Conservation (phyloP, 2,888 invertebrate species). For the Drosophila atripex region DNA sequence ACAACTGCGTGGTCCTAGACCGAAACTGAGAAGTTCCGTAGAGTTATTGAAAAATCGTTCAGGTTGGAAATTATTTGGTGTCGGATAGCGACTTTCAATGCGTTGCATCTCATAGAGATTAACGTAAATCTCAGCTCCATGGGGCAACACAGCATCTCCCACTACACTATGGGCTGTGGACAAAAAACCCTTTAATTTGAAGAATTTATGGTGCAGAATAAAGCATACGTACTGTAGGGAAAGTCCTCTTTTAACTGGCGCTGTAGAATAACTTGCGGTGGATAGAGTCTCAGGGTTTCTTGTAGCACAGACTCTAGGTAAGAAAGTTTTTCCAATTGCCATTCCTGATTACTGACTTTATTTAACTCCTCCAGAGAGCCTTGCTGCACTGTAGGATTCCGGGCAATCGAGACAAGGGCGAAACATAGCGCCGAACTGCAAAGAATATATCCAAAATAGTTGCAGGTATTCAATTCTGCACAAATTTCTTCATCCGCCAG, state of each 20-base stretch:
- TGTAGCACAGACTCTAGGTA: conserved; percentile 84
- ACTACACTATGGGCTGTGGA: conserved; percentile 55
- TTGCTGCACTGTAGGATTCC: conserved; percentile 66
- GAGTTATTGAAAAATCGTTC: conserved; percentile 54
- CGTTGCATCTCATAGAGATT: conserved; percentile 61
- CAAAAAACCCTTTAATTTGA: neutral
- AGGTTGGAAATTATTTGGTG: conserved; percentile 49
- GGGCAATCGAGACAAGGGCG: conserved; percentile 56
- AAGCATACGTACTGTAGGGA: conserved; percentile 58
- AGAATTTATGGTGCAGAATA: neutral
- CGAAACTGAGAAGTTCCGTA: conserved; percentile 47
- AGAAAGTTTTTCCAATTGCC: conserved; percentile 23
- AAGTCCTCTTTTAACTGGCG: conserved; percentile 61
- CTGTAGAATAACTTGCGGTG: conserved; percentile 84
- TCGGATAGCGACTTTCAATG: conserved; percentile 27
- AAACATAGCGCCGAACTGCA: conserved; percentile 60
- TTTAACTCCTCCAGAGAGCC: conserved; percentile 52
- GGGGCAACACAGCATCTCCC: conserved; percentile 60
- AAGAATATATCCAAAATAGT: conserved; percentile 57
- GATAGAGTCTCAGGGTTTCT: conserved; percentile 87
- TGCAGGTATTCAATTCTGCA: conserved; percentile 59
- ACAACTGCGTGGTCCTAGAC: conserved; percentile 68
- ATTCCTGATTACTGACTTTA: neutral
- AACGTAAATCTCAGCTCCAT: conserved; percentile 64
- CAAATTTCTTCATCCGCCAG: conserved; percentile 47